A percentile compares a stretch with the other conserved stretches of the same genome.
These are phyloP conservation scores for Patella depressa DNA, from an alignment of 2,888 invertebrate species.

Conservation along the genomic window DNA sequence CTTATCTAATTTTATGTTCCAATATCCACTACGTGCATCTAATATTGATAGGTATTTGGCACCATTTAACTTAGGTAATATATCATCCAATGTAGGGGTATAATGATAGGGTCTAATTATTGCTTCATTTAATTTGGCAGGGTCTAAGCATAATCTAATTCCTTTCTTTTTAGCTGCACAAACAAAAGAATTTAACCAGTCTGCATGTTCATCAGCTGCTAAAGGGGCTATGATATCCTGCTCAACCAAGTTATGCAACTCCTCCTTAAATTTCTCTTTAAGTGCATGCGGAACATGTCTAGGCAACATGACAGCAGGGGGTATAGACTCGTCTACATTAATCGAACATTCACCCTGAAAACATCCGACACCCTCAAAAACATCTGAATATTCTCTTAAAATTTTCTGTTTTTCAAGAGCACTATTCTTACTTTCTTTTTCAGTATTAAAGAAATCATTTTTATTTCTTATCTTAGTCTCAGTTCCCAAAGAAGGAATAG, in stretches of 20 bases:
- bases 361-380: neutral
- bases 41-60: constrained; percentile 4
- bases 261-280: neutral
- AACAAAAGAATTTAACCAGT: constrained; percentile 6
- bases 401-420: neutral
- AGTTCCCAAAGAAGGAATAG: neutral
- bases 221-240: neutral
- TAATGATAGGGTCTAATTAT: constrained; percentile 7
- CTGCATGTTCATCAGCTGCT: constrained; percentile 2
- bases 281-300: constrained; percentile 4
- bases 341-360: constrained; percentile 5
- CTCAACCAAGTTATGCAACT: neutral
- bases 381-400: neutral
- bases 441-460: neutral
- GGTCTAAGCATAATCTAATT: neutral
- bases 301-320: constrained; percentile 2
- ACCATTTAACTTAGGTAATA: constrained; percentile 4
- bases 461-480: constrained; percentile 1
- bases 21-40: constrained; percentile 1
- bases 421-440: neutral
- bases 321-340: neutral
- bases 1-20: constrained; percentile 1
- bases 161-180: constrained; percentile 1
- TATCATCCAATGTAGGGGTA: constrained; percentile 4
- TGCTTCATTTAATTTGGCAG: constrained; percentile 6